phyloP scores from a whole-genome alignment of 2,888 invertebrate species.

The Himalopsyche japonica region DNA sequence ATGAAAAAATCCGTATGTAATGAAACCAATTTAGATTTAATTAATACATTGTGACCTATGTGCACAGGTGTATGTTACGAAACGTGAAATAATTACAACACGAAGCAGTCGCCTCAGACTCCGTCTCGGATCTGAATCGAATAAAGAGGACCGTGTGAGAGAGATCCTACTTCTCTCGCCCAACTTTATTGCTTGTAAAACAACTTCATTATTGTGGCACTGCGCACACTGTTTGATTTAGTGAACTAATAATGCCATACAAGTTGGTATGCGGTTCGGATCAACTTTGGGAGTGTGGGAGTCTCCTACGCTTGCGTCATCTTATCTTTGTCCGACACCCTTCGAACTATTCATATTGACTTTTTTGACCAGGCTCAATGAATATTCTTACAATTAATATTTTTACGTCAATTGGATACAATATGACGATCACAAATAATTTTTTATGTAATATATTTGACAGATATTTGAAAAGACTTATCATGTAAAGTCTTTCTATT shows the following conservation, averaged over 20 bases:
- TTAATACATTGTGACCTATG: not conserved
- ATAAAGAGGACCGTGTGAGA: not conserved
- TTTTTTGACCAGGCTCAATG: not conserved
- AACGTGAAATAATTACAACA: not conserved
- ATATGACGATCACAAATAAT: too few relatives aligned
- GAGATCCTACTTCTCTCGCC: not conserved
- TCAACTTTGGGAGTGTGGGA: not conserved
- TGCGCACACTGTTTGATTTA: conserved; percentile 22
- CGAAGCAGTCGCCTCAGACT: not conserved
- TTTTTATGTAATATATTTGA: too few relatives aligned
- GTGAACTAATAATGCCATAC: conserved; percentile 21
- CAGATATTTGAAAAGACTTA: too few relatives aligned
- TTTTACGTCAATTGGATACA: not conserved
- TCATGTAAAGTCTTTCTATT: too few relatives aligned
- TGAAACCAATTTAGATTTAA: not conserved
- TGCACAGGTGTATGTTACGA: not conserved
- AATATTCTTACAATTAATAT: not conserved
- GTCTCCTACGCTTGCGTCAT: not conserved
- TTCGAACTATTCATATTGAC: not conserved
- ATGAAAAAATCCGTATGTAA: not conserved
- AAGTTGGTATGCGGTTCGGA: not conserved
- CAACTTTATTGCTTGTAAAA: conserved; percentile 26
- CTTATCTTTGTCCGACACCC: not conserved
- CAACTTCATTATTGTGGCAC: conserved; percentile 26
- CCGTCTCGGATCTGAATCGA: not conserved